phyloP scores from a whole-genome alignment of 2,113 vertebrate species.

The Channa argus region DNA sequence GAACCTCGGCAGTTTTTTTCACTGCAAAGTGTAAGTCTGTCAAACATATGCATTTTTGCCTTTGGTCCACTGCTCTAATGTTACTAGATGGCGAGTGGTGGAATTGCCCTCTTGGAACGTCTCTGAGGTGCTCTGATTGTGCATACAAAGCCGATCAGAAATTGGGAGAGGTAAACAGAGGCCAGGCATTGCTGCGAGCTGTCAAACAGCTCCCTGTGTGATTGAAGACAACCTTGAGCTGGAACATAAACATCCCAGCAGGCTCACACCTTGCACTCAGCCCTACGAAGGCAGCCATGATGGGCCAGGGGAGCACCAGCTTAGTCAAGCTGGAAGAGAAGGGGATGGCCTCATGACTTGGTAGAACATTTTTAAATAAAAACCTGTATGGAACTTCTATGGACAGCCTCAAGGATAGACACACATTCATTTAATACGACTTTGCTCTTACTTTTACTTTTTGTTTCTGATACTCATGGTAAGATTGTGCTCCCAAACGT shows the following conservation, averaged over 20 bases:
- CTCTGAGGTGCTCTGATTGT: slow-evolving; percentile 75
- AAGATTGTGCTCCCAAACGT: background rate
- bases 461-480: background rate
- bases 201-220: slow-evolving; percentile 83
- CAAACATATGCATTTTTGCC: slow-evolving; percentile 30
- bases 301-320: slow-evolving; percentile 42
- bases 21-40: slow-evolving; percentile 32
- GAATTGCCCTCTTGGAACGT: slow-evolving; percentile 46
- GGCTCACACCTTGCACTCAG: slow-evolving; percentile 61
- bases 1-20: slow-evolving; percentile 5
- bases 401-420: too few species aligned
- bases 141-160: slow-evolving; percentile 79
- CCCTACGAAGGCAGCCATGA: slow-evolving; percentile 61
- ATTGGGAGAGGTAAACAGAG: slow-evolving; percentile 83
- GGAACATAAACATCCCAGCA: slow-evolving; percentile 81
- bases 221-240: slow-evolving; percentile 84
- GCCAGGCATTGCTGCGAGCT: slow-evolving; percentile 79
- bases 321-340: slow-evolving; percentile 48
- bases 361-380: slow-evolving; percentile 46
- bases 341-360: slow-evolving; percentile 52
- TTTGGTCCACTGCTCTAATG: slow-evolving; percentile 17
- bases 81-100: slow-evolving; percentile 12
- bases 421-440: background rate
- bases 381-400: slow-evolving; percentile 33
- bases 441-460: background rate